Evolutionary conservation across 1,140 invertebrate species (phyloP), one percentile per base, ranked within the genome.

Genomic region (Drosophila asahinai): DNA sequence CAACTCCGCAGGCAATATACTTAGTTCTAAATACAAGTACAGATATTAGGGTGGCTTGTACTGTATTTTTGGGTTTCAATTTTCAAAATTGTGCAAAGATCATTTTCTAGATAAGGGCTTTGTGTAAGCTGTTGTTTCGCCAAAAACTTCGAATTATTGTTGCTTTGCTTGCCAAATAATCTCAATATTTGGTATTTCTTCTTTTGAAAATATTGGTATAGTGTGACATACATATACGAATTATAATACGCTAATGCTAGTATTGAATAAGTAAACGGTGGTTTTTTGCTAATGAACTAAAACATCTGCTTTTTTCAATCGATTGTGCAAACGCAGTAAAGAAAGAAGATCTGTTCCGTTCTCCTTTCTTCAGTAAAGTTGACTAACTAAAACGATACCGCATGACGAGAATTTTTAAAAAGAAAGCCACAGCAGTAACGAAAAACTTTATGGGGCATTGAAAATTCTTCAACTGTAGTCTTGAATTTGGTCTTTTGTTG

Each of bases 401-500:
- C 71, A 90, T 90, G 86, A 91, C 86, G 30, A 40, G 76, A 67
- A 77, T 80, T 66, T 87, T 89, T 77, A 54, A 71, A 71, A 63
- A 75, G 42, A 67, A 48, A 74, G 45, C 48, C 25, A 19, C 33
- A 71, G 54, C 38, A 19, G 47, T 27, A 54, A 47, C 49, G 52
- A 75, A 57, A 52, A 78, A 78, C 73, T 80, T 87, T 78, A 61
- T 14, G 19, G 61, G 48, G 49, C 77, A 80, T 89, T 89, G 77
- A 89, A 78, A 78, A 81, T 81, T 80, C 61, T 78, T 75, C 38
- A 67, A 89, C 83, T 81, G 68, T 63, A 80, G 80, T 80, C 33
- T 30, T 60, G 40, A 40, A 25, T 70, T 81, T 51, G 55, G 63
- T 49, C 48, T 55, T 80, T 72, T 86, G 51, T 66, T 67, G 62